Conservation (phyloP, 2,888 invertebrate species). For the Pyrochroa serraticornis region DNA sequence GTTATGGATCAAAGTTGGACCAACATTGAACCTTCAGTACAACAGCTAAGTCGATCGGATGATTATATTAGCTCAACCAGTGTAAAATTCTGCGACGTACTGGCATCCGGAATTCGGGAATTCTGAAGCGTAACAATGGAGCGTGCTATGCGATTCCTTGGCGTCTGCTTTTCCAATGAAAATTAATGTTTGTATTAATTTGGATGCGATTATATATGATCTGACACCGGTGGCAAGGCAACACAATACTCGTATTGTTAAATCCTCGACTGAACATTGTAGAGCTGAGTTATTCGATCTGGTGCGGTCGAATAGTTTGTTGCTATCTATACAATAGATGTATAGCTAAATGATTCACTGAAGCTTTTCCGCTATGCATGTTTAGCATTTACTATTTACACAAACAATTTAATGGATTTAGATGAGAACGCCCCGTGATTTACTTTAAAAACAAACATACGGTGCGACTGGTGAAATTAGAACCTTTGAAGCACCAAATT, state of each 20-base stretch:
- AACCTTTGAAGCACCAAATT: too few relatives aligned
- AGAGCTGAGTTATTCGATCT: constrained; percentile 34
- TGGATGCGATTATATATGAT: constrained; percentile 23
- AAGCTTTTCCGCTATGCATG: neutral
- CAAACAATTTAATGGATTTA: neutral
- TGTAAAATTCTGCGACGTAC: constrained; percentile 14
- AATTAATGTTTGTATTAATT: constrained; percentile 29
- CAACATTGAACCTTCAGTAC: too few relatives aligned
- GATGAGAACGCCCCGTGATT: neutral
- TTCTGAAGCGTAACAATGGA: constrained; percentile 17
- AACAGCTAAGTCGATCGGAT: constrained; percentile 18
- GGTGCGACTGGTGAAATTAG: neutral
- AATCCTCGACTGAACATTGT: constrained; percentile 34
- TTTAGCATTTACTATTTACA: neutral
- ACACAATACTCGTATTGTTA: constrained; percentile 32
- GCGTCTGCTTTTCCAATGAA: constrained; percentile 16
- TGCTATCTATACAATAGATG: constrained; percentile 22
- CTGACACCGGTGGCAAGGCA: constrained; percentile 22
- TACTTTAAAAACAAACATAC: neutral
- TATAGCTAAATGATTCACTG: constrained; percentile 25
- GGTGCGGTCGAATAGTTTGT: constrained; percentile 28
- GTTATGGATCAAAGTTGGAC: too few relatives aligned
- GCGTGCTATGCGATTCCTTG: constrained; percentile 15
- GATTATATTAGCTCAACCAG: constrained; percentile 17
- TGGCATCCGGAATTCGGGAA: constrained; percentile 1